phyloP scores from a whole-genome alignment of 2,888 invertebrate species.

The Tetheella fluctuosa region DNA sequence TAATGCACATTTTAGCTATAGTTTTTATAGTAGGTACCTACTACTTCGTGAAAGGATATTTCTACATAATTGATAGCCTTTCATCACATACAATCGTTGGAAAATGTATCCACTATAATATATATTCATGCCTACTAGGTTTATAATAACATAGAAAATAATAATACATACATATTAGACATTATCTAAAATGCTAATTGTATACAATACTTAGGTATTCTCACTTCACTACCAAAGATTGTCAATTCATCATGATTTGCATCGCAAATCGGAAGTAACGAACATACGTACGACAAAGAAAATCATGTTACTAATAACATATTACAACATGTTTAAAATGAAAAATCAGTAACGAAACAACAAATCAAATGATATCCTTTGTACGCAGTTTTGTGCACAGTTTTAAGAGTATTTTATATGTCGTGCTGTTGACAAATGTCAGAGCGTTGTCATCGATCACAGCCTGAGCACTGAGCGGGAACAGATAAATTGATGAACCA shows the following conservation, averaged over 20 bases:
- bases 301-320: background rate
- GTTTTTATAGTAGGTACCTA: background rate
- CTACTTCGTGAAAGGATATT: background rate
- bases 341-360: background rate
- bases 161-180: too few relatives aligned
- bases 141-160: too few relatives aligned
- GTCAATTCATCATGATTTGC: background rate
- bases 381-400: constrained; percentile 25
- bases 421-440: constrained; percentile 61
- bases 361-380: background rate
- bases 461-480: constrained; percentile 58
- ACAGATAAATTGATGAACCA: constrained; percentile 67
- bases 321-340: background rate
- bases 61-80: background rate
- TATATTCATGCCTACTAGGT: too few relatives aligned
- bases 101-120: too few relatives aligned
- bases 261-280: background rate
- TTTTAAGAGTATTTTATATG: constrained; percentile 48
- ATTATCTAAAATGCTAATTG: too few relatives aligned
- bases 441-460: constrained; percentile 63
- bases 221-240: too few relatives aligned
- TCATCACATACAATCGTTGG: too few relatives aligned
- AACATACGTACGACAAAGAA: background rate
- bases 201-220: too few relatives aligned
- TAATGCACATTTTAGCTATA: background rate